Evolutionary conservation across 2,888 invertebrate species (phyloP), one percentile per base, ranked within the genome.

Genomic region (Orthosia incerta): DNA sequence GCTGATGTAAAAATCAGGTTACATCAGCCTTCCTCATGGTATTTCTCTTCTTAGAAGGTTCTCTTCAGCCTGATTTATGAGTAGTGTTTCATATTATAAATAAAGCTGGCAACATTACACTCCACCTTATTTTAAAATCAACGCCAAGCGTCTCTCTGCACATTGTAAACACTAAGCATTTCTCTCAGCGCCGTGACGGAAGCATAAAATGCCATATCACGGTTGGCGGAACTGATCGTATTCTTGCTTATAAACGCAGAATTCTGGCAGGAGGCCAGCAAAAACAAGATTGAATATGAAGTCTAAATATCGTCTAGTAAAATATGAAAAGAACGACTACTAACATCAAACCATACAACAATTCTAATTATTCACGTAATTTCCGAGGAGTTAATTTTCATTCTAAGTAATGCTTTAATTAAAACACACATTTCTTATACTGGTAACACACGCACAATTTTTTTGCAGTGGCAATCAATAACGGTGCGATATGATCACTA

Each of bases 401-500:
- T 67, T 50, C 2, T 59, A 66, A 70, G 31, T 78, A 75, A 75
- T 53, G 50, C 31, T n/a, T 26, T 15, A 39, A 76, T 81, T 69
- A 81, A 71, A 71, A 78, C 84, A 46, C 39, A 69, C 65, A 65
- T 80, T 77, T 77, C 70, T 77, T 79, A 74, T 71, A 26, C 60
- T 72, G 53, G 74, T 23, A 76, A 56, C 65, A 70, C 74, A 82
- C 74, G 85, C 82, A 82, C 71, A 0, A 61, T 77, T 79, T 84
- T 83, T 85, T 86, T 76, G 85, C 85, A 73, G 69, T 71, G 64
- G 77, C 80, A 79, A 79, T 85, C 79, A 77, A 83, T 82, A 77
- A 76, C 46, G 45, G 39, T 57, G 62, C 65, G 82, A 82, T 85
- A 71, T 68, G 64, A 84, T 86, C 85, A 71, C 61, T 64, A 48